A percentile compares a stretch with the other conserved stretches of the same genome.
Conservation (phyloP, 2,113 vertebrate genomes). For the Prietella phreatophila region DNA sequence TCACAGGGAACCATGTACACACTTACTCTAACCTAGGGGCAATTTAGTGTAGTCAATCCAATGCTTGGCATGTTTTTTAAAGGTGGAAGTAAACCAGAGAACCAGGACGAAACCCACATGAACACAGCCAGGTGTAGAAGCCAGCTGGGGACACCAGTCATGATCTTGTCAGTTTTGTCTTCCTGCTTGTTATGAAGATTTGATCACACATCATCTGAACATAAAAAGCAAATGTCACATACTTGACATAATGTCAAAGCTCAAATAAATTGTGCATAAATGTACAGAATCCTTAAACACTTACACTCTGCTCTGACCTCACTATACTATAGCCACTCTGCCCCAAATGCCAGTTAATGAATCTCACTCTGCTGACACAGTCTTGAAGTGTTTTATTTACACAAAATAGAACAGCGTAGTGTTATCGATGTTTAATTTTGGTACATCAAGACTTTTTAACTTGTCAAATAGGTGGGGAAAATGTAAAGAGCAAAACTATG, state of each 20-base stretch:
- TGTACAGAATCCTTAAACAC: neutral
- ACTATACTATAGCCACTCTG: neutral
- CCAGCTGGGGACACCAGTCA: neutral
- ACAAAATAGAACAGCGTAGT: neutral
- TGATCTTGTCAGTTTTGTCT: neutral
- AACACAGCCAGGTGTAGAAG: neutral
- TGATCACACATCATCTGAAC: neutral
- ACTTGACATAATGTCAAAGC: neutral
- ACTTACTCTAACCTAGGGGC: neutral
- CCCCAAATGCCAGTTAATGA: neutral
- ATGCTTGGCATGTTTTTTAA: neutral
- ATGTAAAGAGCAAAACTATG: neutral
- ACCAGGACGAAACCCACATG: neutral
- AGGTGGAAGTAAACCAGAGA: neutral
- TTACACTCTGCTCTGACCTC: neutral
- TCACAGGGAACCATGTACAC: neutral
- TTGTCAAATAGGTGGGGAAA: neutral
- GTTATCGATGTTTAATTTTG: neutral
- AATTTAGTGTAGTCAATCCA: neutral
- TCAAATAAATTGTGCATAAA: neutral
- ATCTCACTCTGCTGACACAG: neutral
- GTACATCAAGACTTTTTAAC: neutral
- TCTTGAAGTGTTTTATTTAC: neutral
- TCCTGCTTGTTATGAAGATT: neutral
- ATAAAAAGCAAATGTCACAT: neutral